These are phyloP conservation scores for Goniozus legneri DNA, from an alignment of 1,140 invertebrate genomes.

Conservation along the genomic window DNA sequence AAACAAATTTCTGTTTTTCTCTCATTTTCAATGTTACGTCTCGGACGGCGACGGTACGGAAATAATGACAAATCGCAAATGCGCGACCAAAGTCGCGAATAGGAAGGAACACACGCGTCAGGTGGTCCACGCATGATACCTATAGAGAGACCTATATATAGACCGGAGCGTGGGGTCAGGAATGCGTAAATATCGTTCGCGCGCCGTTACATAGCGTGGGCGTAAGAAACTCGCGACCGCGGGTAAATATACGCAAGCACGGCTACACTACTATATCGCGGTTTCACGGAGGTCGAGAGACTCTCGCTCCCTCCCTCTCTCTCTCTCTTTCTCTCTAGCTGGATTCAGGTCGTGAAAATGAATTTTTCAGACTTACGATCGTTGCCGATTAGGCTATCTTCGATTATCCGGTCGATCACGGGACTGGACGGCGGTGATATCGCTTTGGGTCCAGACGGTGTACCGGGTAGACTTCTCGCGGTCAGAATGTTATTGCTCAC, in stretches of 20 bases:
- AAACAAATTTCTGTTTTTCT: too few species aligned
- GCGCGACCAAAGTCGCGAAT: slow-evolving; percentile 2
- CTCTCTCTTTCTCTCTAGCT: too few species aligned
- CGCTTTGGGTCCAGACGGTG: slow-evolving; percentile 25
- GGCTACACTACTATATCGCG: too few species aligned
- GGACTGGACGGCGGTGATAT: slow-evolving; percentile 19
- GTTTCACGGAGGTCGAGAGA: too few species aligned
- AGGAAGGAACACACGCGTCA: slow-evolving; percentile 33
- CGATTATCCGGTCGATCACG: slow-evolving; percentile 19
- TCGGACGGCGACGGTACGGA: neutral
- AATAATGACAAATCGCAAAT: slow-evolving; percentile 4
- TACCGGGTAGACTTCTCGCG: slow-evolving; percentile 33
- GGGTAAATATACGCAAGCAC: slow-evolving; percentile 25
- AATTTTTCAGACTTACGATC: too few species aligned
- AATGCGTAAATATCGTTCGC: slow-evolving; percentile 45
- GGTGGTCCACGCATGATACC: slow-evolving; percentile 27
- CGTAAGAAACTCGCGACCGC: slow-evolving; percentile 25
- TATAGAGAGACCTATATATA: slow-evolving; percentile 35
- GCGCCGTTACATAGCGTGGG: slow-evolving; percentile 30
- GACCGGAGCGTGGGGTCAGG: slow-evolving; percentile 37
- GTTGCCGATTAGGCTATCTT: too few species aligned
- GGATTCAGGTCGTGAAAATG: too few species aligned
- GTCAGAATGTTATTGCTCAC: slow-evolving; percentile 21
- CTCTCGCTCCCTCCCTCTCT: too few species aligned
- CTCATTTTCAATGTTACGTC: too few species aligned